Conservation (phyloP, 2,113 vertebrate genomes). For the Malaclemys terrapin region DNA sequence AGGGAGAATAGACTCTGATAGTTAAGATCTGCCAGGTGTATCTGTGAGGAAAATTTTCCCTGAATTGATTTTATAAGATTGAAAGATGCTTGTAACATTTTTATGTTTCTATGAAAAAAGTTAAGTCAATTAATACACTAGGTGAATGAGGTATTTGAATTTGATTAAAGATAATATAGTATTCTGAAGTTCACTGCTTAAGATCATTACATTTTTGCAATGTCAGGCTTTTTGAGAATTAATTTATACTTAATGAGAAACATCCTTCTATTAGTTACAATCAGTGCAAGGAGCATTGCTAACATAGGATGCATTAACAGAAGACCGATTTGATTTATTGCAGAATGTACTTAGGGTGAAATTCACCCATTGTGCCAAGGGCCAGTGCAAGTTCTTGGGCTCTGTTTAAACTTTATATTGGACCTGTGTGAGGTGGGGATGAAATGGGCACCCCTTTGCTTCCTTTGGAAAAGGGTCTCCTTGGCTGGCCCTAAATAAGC, state of each 20-base stretch:
- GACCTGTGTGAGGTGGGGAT: neutral
- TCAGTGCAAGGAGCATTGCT: neutral
- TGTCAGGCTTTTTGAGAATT: neutral
- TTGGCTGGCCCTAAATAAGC: accelerated
- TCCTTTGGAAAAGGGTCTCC: neutral
- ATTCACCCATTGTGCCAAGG: neutral
- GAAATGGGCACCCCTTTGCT: neutral
- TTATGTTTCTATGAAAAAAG: neutral
- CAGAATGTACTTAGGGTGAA: neutral
- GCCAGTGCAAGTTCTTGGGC: neutral
- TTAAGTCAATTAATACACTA: neutral
- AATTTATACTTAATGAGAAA: neutral
- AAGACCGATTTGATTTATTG: neutral
- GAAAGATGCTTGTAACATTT: neutral
- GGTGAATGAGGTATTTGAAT: neutral
- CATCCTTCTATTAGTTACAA: neutral
- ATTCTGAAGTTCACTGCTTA: neutral
- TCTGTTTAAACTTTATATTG: neutral
- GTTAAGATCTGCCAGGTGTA: neutral
- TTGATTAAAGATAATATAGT: neutral
- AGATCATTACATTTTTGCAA: neutral
- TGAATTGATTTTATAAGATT: neutral
- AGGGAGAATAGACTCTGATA: neutral
- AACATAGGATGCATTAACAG: neutral
- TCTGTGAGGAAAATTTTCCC: neutral